These are phyloP conservation scores for Garrulus glandarius DNA, from an alignment of 2,797 vertebrate species.

Conservation along the genomic window DNA sequence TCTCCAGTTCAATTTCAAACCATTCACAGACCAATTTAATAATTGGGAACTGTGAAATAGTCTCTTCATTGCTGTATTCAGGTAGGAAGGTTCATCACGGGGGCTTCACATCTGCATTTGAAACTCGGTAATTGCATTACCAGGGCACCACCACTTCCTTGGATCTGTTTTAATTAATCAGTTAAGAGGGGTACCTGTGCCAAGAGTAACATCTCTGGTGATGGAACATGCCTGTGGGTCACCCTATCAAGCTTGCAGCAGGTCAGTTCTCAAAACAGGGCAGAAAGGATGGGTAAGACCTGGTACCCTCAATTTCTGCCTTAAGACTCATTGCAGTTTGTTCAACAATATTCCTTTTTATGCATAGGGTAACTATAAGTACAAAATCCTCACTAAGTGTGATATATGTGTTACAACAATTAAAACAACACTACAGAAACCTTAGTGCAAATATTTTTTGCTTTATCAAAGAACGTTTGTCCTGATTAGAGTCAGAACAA, in stretches of 20 bases:
- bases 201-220: not conserved
- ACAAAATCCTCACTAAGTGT: not conserved
- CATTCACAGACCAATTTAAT: slow-evolving; percentile 55
- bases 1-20: slow-evolving; percentile 53
- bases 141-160: not conserved
- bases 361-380: not conserved
- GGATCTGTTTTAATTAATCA: slow-evolving; percentile 28
- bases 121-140: slow-evolving; percentile 50
- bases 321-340: not conserved
- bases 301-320: not conserved
- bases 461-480: not conserved
- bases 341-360: not conserved
- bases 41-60: slow-evolving; percentile 40
- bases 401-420: not conserved
- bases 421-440: not conserved
- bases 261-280: not conserved
- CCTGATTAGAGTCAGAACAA: not conserved
- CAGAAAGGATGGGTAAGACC: not conserved
- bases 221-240: not conserved
- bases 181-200: not conserved
- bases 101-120: slow-evolving; percentile 28
- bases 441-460: not conserved
- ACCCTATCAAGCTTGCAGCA: not conserved
- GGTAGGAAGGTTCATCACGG: slow-evolving; percentile 56
- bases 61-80: slow-evolving; percentile 31